phyloP scores from a whole-genome alignment of 2,113 vertebrate genomes.

The Channa maculata region DNA sequence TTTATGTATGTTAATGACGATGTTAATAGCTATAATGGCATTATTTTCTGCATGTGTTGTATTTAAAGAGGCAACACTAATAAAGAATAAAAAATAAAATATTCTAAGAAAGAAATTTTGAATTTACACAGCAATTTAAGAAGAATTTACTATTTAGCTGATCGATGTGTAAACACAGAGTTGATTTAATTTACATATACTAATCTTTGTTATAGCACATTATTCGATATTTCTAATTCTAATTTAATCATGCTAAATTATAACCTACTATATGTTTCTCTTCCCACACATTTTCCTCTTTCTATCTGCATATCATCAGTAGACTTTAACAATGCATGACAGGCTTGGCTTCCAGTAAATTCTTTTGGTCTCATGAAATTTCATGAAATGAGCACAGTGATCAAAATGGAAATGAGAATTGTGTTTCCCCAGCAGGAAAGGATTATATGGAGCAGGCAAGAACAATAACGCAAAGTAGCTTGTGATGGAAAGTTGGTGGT shows the following conservation, averaged over 20 bases:
- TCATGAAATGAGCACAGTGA: constrained; percentile 33
- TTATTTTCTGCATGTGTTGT: too few species aligned
- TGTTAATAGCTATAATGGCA: too few species aligned
- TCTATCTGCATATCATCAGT: constrained; percentile 34
- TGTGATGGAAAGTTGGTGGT: background rate
- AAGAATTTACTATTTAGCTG: too few species aligned
- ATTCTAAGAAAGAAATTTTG: too few species aligned
- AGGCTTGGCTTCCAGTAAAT: constrained; percentile 15
- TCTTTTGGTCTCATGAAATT: constrained; percentile 36
- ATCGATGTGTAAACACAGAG: too few species aligned
- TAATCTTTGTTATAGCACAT: background rate
- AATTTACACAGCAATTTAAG: too few species aligned
- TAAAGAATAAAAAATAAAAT: too few species aligned
- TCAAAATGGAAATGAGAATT: constrained; percentile 36
- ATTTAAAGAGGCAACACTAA: too few species aligned
- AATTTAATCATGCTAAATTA: background rate
- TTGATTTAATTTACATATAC: background rate
- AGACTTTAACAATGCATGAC: constrained; percentile 24
- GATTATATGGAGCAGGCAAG: constrained; percentile 16
- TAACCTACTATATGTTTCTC: background rate
- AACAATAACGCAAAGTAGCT: background rate
- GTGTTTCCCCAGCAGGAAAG: constrained; percentile 26
- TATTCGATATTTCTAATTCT: background rate
- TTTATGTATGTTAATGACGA: too few species aligned
- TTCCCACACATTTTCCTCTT: background rate